phyloP scores from a whole-genome alignment of 2,113 vertebrate species.

The Alexandromys fortis region DNA sequence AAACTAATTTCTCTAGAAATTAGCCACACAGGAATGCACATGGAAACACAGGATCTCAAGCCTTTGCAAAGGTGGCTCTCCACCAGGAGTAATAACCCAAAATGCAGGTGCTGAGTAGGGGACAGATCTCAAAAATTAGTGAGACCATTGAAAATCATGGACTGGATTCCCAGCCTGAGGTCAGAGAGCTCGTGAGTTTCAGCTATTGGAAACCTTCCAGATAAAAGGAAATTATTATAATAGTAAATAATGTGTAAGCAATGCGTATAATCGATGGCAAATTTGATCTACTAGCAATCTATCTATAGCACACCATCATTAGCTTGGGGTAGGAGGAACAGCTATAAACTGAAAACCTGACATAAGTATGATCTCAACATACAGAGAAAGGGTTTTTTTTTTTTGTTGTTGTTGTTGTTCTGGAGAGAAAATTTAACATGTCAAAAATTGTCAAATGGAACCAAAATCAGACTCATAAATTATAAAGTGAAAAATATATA shows the following conservation, averaged over 20 bases:
- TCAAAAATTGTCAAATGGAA: not conserved
- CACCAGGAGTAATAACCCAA: not conserved
- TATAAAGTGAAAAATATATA: not conserved
- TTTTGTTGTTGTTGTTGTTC: too few species aligned
- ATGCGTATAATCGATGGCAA: not conserved
- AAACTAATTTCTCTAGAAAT: not conserved
- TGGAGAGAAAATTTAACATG: not conserved
- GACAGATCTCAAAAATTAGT: too few species aligned
- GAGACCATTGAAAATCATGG: not conserved
- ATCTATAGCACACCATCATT: not conserved
- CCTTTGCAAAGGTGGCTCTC: not conserved
- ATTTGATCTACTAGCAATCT: too few species aligned
- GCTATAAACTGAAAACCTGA: not conserved
- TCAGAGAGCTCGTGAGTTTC: fast-evolving
- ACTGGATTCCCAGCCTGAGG: not conserved
- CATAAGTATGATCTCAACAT: not conserved
- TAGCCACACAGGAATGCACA: not conserved
- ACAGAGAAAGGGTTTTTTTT: too few species aligned
- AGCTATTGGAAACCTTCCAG: fast-evolving
- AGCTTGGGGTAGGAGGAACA: not conserved
- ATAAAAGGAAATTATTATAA: not conserved
- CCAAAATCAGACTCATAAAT: not conserved
- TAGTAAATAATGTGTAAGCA: too few species aligned
- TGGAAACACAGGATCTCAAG: not conserved
- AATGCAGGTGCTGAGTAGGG: not conserved